Base-by-base conservation (phyloP, 2,113 vertebrate genomes). In the Oceanites oceanicus region DNA sequence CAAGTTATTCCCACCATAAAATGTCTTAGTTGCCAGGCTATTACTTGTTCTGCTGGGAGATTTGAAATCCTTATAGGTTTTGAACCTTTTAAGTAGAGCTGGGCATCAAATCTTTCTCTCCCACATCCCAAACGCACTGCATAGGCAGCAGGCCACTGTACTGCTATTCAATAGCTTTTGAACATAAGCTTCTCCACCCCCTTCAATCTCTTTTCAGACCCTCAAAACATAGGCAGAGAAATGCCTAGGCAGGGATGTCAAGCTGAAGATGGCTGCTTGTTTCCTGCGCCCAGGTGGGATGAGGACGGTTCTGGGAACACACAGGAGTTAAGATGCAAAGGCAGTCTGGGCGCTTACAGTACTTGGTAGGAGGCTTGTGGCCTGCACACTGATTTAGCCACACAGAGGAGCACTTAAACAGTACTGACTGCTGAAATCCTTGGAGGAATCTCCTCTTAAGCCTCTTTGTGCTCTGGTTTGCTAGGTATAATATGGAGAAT, bases 61-160 rank as follows among this genome's bases (percentile, higher is more conserved):
- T 27, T 42, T 49, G 21, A 90, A 84, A 78, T 14, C 5, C 14
- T 34, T 40, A 38, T 56, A 66, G 2, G 16, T 63, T 82, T 78
- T 78, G 14, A 82, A 65, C 19, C 5, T 58, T 92, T 78, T 44
- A 72, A 55, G 40, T 10, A 75, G 55, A 88, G 29, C 5, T 75
- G 56, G 17, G 8, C 40, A 71, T 34, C 15, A 82, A 50, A 50
- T 7, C 12, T 63, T 49, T 63, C 40, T 55, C 40, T 67, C 17
- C 10, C 22, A 50, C 13, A 59, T 42, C 13, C 61, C 29, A 36
- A 47, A 74, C 0, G 3, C 47, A 36, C 3, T 2, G 25, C 19
- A 10, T 58, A 11, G 19, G 20, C 50, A 70, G 11, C 6, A 1
- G 47, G 16, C 8, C 4, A 0, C 14, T 14, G 20, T 17, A 21